phyloP scores from a whole-genome alignment of 2,888 invertebrate species.

The Hoplodrina blanda region DNA sequence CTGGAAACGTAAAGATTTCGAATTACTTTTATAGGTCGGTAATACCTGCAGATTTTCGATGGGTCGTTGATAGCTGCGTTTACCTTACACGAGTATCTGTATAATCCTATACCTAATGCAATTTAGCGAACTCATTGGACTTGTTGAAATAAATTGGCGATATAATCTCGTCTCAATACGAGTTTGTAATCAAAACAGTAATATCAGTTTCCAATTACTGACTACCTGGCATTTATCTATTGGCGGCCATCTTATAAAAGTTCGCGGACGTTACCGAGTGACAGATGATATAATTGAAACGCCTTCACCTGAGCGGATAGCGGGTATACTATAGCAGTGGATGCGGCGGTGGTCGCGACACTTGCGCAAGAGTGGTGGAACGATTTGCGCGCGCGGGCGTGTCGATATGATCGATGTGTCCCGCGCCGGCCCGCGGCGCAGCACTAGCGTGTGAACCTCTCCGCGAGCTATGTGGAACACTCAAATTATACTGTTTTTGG shows the following conservation, averaged over 20 bases:
- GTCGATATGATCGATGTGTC: constrained; percentile 67
- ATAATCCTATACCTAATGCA: constrained; percentile 49
- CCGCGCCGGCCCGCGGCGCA: constrained; percentile 58
- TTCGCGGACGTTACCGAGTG: constrained; percentile 42
- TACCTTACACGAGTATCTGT: not conserved
- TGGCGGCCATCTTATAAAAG: constrained; percentile 37
- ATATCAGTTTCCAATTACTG: constrained; percentile 53
- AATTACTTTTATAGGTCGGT: too few relatives aligned
- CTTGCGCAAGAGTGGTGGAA: constrained; percentile 54
- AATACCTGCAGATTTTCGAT: too few relatives aligned
- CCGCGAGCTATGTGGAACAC: constrained; percentile 65
- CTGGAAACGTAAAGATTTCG: too few relatives aligned
- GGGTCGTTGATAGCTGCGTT: too few relatives aligned
- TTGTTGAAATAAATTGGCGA: constrained; percentile 47
- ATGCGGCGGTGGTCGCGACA: constrained; percentile 39
- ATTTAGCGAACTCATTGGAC: constrained; percentile 34
- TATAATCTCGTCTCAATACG: constrained; percentile 47
- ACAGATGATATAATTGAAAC: constrained; percentile 53
- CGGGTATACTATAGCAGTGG: constrained; percentile 10
- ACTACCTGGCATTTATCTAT: constrained; percentile 29
- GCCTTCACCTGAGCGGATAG: constrained; percentile 36
- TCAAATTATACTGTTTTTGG: constrained; percentile 74
- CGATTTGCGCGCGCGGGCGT: constrained; percentile 48
- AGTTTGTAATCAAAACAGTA: constrained; percentile 61
- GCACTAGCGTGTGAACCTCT: constrained; percentile 70